phyloP scores from a whole-genome alignment of 2,797 vertebrate genomes.

The Tauraco hartlaubi region DNA sequence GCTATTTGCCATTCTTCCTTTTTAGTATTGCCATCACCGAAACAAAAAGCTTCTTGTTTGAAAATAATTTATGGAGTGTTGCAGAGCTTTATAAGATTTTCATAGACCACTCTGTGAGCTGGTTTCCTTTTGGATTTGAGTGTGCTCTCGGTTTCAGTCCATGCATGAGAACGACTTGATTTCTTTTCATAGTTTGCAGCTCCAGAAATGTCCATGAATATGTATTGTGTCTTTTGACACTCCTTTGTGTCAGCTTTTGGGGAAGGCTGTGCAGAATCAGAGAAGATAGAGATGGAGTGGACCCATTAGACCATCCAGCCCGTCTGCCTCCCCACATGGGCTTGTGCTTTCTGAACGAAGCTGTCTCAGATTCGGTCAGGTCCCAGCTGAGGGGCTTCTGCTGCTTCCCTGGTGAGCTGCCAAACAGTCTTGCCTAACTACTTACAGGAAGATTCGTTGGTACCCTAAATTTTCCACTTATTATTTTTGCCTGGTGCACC shows the following conservation, averaged over 20 bases:
- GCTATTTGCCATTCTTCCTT: conserved; percentile 51
- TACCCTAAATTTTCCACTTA: neutral
- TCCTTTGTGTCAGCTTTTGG: neutral
- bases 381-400: neutral
- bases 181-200: conserved; percentile 68
- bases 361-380: accelerated
- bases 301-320: neutral
- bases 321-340: neutral
- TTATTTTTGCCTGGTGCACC: neutral
- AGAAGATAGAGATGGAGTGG: neutral
- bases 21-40: conserved; percentile 67
- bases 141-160: conserved; percentile 69
- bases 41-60: conserved; percentile 70
- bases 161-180: conserved; percentile 52
- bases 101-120: conserved; percentile 58
- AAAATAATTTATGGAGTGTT: conserved; percentile 77
- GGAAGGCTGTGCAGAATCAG: neutral
- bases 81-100: conserved; percentile 69
- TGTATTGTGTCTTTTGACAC: neutral
- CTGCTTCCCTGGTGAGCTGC: neutral
- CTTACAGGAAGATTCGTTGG: neutral
- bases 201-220: conserved; percentile 62
- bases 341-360: neutral
- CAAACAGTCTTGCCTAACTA: neutral
- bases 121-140: conserved; percentile 53